phyloP scores from a whole-genome alignment of 2,113 vertebrate species.

The Taurulus bubalis region DNA sequence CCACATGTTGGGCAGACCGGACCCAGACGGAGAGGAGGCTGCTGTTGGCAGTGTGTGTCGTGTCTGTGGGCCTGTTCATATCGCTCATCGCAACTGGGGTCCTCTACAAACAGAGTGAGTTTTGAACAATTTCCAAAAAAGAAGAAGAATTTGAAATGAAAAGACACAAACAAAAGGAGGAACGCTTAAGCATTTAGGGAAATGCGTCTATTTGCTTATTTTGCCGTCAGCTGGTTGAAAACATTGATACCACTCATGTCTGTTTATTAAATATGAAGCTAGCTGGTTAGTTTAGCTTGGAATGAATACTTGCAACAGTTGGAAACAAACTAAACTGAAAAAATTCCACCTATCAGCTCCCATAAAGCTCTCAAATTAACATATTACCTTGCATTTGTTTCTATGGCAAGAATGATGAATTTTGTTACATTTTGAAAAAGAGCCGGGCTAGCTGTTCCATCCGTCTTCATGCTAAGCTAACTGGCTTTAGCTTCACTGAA shows the following conservation, averaged over 20 bases:
- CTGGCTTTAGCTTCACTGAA: not conserved
- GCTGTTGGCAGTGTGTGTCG: slow-evolving; percentile 78
- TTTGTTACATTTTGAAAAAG: not conserved
- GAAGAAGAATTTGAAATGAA: not conserved
- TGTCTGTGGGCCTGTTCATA: slow-evolving; percentile 79
- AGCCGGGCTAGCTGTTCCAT: not conserved
- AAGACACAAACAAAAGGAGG: not conserved
- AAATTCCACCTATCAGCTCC: not conserved
- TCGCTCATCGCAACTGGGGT: slow-evolving; percentile 84
- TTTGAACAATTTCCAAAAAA: too few relatives aligned
- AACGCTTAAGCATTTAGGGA: not conserved
- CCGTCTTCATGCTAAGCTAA: not conserved
- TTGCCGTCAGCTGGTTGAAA: not conserved
- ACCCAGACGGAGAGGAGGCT: slow-evolving; percentile 86
- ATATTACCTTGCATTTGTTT: not conserved
- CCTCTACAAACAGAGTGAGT: slow-evolving; percentile 90
- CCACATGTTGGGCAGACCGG: slow-evolving; percentile 85
- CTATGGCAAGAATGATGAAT: not conserved
- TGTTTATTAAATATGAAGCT: not conserved
- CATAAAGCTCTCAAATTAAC: not conserved
- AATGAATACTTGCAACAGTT: not conserved
- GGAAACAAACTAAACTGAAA: not conserved
- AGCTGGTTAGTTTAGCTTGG: not conserved
- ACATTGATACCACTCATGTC: not conserved
- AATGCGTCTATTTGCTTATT: not conserved